Conservation (phyloP, 2,113 vertebrate genomes). For the Athene cunicularia region DNA sequence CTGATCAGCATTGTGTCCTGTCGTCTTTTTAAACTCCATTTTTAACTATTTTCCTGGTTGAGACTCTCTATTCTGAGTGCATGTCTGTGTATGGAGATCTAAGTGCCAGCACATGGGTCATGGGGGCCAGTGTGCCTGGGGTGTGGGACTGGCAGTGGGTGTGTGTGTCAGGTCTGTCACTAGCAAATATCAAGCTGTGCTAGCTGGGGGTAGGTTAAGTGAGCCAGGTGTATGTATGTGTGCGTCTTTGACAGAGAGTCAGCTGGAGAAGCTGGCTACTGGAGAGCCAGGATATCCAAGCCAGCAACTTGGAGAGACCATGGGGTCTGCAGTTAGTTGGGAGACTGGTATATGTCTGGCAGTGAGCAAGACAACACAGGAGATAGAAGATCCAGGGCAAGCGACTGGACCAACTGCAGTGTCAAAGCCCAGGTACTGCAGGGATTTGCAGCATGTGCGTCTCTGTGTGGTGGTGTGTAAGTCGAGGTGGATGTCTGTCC, state of each 20-base stretch:
- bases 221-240: not conserved
- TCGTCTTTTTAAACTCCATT: not conserved
- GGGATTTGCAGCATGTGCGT: not conserved
- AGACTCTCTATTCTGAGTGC: not conserved
- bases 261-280: not conserved
- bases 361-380: not conserved
- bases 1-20: not conserved
- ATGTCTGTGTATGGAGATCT: not conserved
- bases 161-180: not conserved
- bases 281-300: not conserved
- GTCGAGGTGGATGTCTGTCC: not conserved
- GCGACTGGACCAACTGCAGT: not conserved
- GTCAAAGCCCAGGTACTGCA: not conserved
- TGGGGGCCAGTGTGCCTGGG: too few relatives aligned
- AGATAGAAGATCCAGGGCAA: not conserved
- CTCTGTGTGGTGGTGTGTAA: not conserved
- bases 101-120: not conserved
- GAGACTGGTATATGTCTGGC: not conserved
- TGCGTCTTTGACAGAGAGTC: not conserved
- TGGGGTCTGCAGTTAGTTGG: not conserved
- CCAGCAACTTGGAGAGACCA: not conserved
- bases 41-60: not conserved
- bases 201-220: not conserved
- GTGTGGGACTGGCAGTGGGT: accelerated
- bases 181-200: not conserved